Evolutionary conservation across 2,113 vertebrate species (phyloP).

Genomic region (Lucifuga dentata): DNA sequence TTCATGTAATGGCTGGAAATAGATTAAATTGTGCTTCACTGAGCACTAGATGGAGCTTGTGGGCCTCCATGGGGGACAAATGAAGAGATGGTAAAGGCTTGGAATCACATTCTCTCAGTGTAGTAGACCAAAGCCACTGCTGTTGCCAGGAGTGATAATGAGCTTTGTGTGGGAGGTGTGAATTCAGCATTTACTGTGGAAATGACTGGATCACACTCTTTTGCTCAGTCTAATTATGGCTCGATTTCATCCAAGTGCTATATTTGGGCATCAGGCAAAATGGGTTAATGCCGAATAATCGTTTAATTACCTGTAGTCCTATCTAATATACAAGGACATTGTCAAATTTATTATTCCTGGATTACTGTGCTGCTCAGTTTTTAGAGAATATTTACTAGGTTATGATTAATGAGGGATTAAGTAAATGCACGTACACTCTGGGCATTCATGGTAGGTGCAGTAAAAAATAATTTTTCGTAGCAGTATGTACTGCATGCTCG

Average conservation of each 20-base stretch:
- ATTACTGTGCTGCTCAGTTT: neutral
- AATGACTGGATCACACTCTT: slow-evolving; percentile 54
- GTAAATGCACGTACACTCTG: slow-evolving; percentile 3
- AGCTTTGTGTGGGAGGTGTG: slow-evolving; percentile 71
- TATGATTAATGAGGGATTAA: slow-evolving; percentile 3
- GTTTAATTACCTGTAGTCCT: slow-evolving; percentile 30
- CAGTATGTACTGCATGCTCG: too few relatives aligned
- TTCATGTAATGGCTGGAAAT: slow-evolving; percentile 12
- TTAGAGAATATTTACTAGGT: neutral
- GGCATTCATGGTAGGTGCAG: slow-evolving; percentile 13
- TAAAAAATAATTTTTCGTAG: slow-evolving; percentile 7
- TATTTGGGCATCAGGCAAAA: slow-evolving; percentile 51
- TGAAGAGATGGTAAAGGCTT: slow-evolving; percentile 4
- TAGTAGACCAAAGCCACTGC: slow-evolving; percentile 43
- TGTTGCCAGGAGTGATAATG: slow-evolving; percentile 63
- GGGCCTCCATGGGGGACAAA: slow-evolving; percentile 30
- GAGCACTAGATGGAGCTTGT: slow-evolving; percentile 66
- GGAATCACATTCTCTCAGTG: slow-evolving; percentile 42
- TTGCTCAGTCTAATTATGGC: slow-evolving; percentile 65
- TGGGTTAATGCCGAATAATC: slow-evolving; percentile 23
- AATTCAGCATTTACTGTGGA: slow-evolving; percentile 58
- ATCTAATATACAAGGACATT: slow-evolving; percentile 1
- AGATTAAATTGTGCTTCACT: slow-evolving; percentile 8
- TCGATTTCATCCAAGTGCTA: slow-evolving; percentile 41
- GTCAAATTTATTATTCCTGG: neutral